Evolutionary conservation across 2,113 vertebrate species (phyloP).

Genomic region (Chelonoidis abingdonii): DNA sequence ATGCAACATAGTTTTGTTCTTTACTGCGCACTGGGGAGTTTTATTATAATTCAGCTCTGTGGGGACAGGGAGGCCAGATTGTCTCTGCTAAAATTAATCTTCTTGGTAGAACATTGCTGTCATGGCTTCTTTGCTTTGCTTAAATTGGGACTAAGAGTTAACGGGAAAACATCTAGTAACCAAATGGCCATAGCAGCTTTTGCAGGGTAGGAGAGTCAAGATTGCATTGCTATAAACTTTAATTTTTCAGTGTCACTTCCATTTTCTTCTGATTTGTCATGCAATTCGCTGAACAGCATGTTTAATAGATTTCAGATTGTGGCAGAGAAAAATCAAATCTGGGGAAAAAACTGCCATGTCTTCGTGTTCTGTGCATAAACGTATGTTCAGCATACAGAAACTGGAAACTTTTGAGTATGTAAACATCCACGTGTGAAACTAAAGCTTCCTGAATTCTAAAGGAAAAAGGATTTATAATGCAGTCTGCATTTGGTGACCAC

Average conservation of each 20-base stretch:
- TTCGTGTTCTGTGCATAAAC: background rate
- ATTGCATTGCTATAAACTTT: background rate
- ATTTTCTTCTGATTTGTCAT: too few species aligned
- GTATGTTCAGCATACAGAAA: background rate
- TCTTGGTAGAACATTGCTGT: background rate
- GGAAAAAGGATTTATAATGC: conserved; percentile 21
- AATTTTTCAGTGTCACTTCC: background rate
- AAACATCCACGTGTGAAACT: background rate
- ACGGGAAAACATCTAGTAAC: background rate
- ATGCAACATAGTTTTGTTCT: background rate
- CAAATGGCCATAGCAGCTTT: background rate
- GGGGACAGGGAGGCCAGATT: background rate
- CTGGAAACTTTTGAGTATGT: background rate
- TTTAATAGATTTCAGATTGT: background rate
- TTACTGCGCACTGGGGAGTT: background rate
- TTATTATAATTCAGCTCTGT: background rate
- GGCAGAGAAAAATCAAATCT: background rate
- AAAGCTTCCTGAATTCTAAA: background rate
- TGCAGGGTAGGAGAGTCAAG: background rate
- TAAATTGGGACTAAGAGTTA: background rate
- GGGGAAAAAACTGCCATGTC: background rate
- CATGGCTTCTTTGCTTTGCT: background rate
- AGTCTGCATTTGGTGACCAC: background rate
- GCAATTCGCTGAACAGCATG: background rate
- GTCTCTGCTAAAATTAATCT: background rate